Conservation (phyloP, 2,797 vertebrate species). For the Urosaurus nigricauda region DNA sequence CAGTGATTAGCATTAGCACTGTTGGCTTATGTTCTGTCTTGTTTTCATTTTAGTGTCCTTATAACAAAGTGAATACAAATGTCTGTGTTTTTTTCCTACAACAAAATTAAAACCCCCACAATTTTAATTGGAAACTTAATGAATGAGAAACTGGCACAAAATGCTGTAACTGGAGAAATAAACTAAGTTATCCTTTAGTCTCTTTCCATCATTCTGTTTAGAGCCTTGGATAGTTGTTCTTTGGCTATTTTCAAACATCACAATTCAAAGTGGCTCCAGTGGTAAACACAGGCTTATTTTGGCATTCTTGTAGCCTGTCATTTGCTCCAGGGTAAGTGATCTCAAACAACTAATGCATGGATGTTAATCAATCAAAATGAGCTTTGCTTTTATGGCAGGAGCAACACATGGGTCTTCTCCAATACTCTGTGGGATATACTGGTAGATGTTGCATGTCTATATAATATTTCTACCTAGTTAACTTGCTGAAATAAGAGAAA, state of each 20-base stretch:
- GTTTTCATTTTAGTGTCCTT: conserved; percentile 2
- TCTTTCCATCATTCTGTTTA: conserved; percentile 28
- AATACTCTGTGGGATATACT: neutral
- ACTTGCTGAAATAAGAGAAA: conserved; percentile 6
- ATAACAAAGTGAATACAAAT: conserved; percentile 20
- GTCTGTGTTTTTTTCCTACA: conserved; percentile 33
- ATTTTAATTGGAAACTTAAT: conserved; percentile 42
- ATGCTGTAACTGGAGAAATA: conserved; percentile 33
- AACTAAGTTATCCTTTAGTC: conserved; percentile 35
- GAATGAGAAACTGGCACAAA: conserved; percentile 38
- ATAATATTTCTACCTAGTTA: neutral
- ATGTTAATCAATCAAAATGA: conserved; percentile 37
- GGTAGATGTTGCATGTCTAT: neutral
- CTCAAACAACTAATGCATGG: conserved; percentile 40
- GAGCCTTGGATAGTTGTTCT: neutral
- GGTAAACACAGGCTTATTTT: conserved; percentile 46
- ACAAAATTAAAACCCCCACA: conserved; percentile 18
- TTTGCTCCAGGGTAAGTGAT: conserved; percentile 36
- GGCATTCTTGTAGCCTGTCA: conserved; percentile 26
- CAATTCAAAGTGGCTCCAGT: conserved; percentile 45
- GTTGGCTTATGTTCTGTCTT: conserved; percentile 15
- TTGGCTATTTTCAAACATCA: conserved; percentile 42
- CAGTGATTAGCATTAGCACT: conserved; percentile 12
- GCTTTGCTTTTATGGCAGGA: conserved; percentile 12
- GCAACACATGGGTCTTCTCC: conserved; percentile 7